Conservation (phyloP, 1,140 invertebrate species). For the Penaeus chinensis region DNA sequence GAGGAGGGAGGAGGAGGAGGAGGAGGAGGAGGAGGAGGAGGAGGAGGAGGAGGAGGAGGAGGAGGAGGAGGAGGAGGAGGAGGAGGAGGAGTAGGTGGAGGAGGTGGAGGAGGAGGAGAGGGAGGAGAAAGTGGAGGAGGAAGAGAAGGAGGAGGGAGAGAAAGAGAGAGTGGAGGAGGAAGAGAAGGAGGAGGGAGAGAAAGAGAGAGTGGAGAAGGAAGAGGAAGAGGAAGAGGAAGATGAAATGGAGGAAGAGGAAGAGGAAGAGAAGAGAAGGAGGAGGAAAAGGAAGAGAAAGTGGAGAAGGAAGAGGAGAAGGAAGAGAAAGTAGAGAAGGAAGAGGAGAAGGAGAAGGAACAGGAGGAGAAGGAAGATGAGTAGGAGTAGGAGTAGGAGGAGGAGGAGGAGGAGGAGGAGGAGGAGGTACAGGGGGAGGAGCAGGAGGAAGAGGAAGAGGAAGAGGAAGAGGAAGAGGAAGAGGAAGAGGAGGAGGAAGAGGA, state of each 20-base stretch:
- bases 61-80: too few relatives aligned
- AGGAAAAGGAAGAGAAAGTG: neutral
- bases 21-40: neutral
- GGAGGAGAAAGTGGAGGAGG: neutral
- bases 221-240: neutral
- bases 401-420: neutral
- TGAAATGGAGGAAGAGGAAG: too few relatives aligned
- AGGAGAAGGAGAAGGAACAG: neutral
- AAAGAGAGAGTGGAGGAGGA: neutral
- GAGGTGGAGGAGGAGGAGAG: neutral
- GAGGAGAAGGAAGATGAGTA: neutral
- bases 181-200: neutral
- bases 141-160: neutral
- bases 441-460: neutral
- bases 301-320: neutral
- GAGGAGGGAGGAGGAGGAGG: neutral
- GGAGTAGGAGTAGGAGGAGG: neutral
- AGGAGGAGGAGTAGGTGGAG: neutral
- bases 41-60: too few relatives aligned
- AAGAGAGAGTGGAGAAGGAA: neutral
- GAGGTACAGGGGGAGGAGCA: too few relatives aligned
- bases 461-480: neutral
- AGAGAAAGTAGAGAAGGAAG: neutral
- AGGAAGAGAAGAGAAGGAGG: neutral
- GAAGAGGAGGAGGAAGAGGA: slow-evolving; percentile 1